Base-by-base conservation (phyloP, 2,888 invertebrate genomes). In the Mythimna loreyi region DNA sequence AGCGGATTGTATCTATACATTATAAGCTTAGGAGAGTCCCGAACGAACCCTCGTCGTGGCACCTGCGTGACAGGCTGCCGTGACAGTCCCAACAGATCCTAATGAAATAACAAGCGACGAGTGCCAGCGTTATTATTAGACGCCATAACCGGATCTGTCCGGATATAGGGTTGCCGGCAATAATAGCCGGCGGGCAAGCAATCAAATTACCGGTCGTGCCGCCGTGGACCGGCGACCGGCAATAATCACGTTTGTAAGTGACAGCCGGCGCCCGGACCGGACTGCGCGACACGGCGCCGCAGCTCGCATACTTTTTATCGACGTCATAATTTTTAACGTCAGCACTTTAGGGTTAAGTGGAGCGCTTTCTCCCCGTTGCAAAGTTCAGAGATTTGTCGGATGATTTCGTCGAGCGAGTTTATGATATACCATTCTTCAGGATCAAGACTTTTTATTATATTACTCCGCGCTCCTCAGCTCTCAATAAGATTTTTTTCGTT, bases 151-250 rank as follows among this genome's bases (percentile, higher is more conserved):
- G 90, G 90, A 88, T 88, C 85, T 85, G 81, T 72, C 86, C 88
- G 90, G 90, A 90, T 91, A 90, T 88, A 88, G 85, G 87, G 85
- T 86, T 87, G 85, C 85, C 86, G 87, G 88, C 86, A 87, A 89
- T 90, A 89, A 89, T 91, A 90, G 88, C 90, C 88, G 88, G 84
- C 83, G 84, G 77, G 82, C 88, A 83, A 83, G 88, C 90, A 92
- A 93, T 92, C 87, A 84, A 92, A 91, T 93, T 92, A 93, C 90
- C 89, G 89, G 82, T 67, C 43, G 28, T 49, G 50, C 70, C 63
- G 58, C 45, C 55, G 30, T 53, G 55, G 65, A 47, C 75, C 75
- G 71, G 71, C 76, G 70, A 76, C 84, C 85, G 81, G 84, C 80
- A 82, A 85, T 91, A 89, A 90, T 90, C 86, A 81, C 84, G 80